These are phyloP conservation scores for Calidris pygmaea DNA, from an alignment of 2,113 vertebrate genomes.

Conservation along the genomic window DNA sequence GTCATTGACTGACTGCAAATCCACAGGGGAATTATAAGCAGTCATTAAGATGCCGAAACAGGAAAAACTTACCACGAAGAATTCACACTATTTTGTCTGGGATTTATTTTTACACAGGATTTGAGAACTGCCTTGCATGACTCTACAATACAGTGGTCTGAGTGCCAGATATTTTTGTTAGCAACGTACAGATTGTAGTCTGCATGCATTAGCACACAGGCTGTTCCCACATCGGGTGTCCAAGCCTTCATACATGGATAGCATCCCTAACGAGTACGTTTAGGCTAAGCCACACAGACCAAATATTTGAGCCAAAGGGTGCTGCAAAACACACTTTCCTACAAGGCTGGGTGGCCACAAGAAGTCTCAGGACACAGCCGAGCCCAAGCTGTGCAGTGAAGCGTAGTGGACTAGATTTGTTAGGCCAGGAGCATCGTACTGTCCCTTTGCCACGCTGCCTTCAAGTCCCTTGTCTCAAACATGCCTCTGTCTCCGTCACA, in stretches of 20 bases:
- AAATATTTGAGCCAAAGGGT: not conserved
- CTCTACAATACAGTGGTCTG: not conserved
- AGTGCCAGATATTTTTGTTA: not conserved
- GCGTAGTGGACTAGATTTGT: not conserved
- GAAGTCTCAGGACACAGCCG: not conserved
- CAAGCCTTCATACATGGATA: not conserved
- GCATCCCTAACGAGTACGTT: fast-evolving
- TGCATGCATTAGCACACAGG: not conserved
- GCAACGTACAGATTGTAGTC: not conserved
- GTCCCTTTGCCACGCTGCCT: not conserved
- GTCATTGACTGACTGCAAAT: not conserved
- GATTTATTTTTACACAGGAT: not conserved
- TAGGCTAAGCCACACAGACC: not conserved
- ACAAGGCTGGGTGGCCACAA: no score
- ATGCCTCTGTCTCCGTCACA: not conserved
- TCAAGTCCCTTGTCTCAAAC: not conserved
- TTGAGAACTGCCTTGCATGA: not conserved
- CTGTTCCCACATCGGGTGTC: not conserved
- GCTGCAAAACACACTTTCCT: not conserved
- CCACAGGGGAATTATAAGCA: not conserved
- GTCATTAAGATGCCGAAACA: not conserved
- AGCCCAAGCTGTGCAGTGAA: not conserved
- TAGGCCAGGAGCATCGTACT: not conserved
- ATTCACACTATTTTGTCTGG: not conserved
- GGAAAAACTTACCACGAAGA: not conserved